Base-by-base conservation (phyloP, 2,888 invertebrate species). In the Malacosoma neustria region DNA sequence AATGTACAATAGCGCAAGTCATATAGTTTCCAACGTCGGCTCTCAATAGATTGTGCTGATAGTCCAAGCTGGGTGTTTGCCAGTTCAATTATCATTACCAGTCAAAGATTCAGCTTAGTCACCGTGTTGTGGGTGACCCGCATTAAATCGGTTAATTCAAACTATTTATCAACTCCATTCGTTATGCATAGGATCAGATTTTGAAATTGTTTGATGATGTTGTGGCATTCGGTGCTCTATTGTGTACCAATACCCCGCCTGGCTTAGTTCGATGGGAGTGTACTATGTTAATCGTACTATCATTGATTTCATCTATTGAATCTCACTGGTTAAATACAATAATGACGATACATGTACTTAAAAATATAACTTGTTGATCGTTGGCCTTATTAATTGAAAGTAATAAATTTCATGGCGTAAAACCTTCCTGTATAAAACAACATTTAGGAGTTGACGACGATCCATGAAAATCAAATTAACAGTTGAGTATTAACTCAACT, bases 71-170 rank as follows among this genome's bases (percentile, higher is more conserved):
- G 79, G 82, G 85, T 85, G 85, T 85, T 85, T 85, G 85, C 82
- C 80, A 82, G 85, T 84, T 76, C 85, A 85, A 85, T 85, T 85
- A 85, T 84, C 82, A 85, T 85, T 82, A 84, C 71, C 65, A 71
- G 63, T 51, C 52, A 45, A 62, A 70, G 67, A 76, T 72, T 67
- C 61, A 57, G 82, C 57, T 70, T 58, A 76, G 74, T 85, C 85
- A 85, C 74, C 65, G 55, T 80, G 72, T 68, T 74, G 70, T 77
- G 81, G 80, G 81, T 84, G 85, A 85, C 85, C 85, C 85, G 85
- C 80, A 84, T 84, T 84, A 82, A 82, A 85, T 85, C 84, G 84
- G 85, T 85, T 81, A 84, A 84, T 85, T 84, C 80, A 75, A 81
- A 82, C 80, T 81, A 82, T 84, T 85, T 85, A 84, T 85, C 82